These are phyloP conservation scores for Myiotriccus ornatus DNA, from an alignment of 2,797 vertebrate species.

Conservation along the genomic window DNA sequence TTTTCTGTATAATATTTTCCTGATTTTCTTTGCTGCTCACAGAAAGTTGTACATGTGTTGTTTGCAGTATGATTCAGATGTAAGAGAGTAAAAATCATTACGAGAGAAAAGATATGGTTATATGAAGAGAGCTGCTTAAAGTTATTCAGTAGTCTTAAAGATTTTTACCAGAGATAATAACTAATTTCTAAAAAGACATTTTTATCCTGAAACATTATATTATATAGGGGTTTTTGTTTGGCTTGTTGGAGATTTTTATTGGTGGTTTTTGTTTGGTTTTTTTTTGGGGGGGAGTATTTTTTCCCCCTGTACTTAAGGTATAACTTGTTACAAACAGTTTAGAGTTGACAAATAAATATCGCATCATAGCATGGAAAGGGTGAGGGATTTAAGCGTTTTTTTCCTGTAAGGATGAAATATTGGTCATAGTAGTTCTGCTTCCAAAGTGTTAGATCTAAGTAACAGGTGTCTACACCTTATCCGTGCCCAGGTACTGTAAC, in stretches of 20 bases:
- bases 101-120: not conserved
- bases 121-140: not conserved
- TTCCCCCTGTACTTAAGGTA: not conserved
- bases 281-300: not conserved
- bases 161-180: not conserved
- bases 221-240: fast-evolving
- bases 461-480: not conserved
- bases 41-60: fast-evolving
- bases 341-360: not conserved
- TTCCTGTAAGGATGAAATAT: not conserved
- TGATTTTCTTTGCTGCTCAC: not conserved
- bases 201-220: not conserved
- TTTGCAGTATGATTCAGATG: not conserved
- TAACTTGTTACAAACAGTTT: not conserved
- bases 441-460: not conserved
- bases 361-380: not conserved
- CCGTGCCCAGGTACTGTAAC: not conserved
- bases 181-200: not conserved
- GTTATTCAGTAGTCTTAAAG: not conserved
- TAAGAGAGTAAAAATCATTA: not conserved
- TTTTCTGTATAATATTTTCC: not conserved
- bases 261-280: no score
- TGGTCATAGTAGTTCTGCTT: not conserved
- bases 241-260: not conserved
- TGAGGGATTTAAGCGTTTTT: not conserved